Evolutionary conservation across 2,113 vertebrate species (phyloP).

Genomic region (Piaya cayana): DNA sequence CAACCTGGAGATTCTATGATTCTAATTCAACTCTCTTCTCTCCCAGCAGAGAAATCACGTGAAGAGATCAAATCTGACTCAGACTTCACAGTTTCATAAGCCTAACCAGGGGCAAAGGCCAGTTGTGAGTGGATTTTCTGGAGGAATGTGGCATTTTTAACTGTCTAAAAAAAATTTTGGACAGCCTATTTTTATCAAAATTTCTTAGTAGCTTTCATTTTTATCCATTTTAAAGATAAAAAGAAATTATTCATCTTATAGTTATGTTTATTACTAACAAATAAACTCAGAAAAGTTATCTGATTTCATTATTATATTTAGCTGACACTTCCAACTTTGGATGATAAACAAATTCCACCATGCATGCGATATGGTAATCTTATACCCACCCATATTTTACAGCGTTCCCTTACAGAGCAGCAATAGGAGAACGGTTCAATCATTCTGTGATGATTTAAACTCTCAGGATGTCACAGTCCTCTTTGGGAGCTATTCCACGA

Average conservation of each 20-base stretch:
- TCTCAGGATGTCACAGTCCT: background rate
- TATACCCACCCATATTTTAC: background rate
- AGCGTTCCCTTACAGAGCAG: accelerated
- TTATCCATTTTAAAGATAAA: background rate
- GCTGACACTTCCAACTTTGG: background rate
- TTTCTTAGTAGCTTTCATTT: background rate
- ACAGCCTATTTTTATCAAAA: background rate
- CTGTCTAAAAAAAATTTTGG: background rate
- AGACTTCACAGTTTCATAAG: background rate
- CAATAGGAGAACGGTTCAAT: background rate
- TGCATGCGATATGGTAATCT: background rate
- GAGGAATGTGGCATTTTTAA: background rate
- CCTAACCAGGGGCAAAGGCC: background rate
- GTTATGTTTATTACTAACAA: background rate
- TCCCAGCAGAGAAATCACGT: background rate
- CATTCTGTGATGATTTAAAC: background rate
- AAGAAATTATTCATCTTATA: background rate
- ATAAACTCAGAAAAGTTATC: background rate
- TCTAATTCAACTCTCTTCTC: background rate
- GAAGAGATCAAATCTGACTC: background rate
- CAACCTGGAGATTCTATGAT: no score
- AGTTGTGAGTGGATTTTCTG: background rate
- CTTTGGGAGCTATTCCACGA: background rate
- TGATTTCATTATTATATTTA: background rate
- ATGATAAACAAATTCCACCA: background rate